These are phyloP conservation scores for Microchrysa polita DNA, from an alignment of 2,888 invertebrate genomes.

Conservation along the genomic window DNA sequence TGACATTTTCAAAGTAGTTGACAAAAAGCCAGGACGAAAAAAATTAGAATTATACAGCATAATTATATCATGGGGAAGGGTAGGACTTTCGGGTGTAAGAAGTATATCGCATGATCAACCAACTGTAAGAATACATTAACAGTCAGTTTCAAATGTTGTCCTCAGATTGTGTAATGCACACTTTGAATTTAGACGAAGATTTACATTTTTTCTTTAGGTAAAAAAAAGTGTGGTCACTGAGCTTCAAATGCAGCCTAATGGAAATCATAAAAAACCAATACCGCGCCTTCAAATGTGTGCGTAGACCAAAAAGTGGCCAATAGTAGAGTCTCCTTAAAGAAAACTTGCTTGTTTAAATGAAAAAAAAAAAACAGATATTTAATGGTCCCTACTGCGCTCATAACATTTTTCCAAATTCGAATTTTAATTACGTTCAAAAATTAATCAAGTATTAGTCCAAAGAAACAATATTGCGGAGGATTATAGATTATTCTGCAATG, in stretches of 20 bases:
- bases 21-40: conserved; percentile 29
- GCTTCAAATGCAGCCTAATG: too few species aligned
- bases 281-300: too few species aligned
- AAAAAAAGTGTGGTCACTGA: too few species aligned
- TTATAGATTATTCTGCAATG: conserved; percentile 45
- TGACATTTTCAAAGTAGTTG: conserved; percentile 47
- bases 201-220: too few species aligned
- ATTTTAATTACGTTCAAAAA: conserved; percentile 51
- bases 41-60: conserved; percentile 38
- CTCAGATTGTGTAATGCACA: too few species aligned
- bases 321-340: conserved; percentile 17
- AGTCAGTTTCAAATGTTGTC: conserved; percentile 44
- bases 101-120: conserved; percentile 45
- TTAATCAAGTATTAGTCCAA: too few species aligned
- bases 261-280: neutral
- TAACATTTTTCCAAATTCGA: conserved; percentile 49
- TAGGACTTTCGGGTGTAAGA: too few species aligned
- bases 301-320: conserved; percentile 35
- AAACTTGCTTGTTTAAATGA: conserved; percentile 26
- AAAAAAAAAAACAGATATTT: conserved; percentile 44
- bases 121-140: conserved; percentile 49
- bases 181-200: too few species aligned
- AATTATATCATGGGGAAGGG: neutral
- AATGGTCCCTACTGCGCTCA: conserved; percentile 45
- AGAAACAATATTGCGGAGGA: conserved; percentile 15